phyloP scores from a whole-genome alignment of 2,888 invertebrate genomes.

The Dolichopus griseipennis region DNA sequence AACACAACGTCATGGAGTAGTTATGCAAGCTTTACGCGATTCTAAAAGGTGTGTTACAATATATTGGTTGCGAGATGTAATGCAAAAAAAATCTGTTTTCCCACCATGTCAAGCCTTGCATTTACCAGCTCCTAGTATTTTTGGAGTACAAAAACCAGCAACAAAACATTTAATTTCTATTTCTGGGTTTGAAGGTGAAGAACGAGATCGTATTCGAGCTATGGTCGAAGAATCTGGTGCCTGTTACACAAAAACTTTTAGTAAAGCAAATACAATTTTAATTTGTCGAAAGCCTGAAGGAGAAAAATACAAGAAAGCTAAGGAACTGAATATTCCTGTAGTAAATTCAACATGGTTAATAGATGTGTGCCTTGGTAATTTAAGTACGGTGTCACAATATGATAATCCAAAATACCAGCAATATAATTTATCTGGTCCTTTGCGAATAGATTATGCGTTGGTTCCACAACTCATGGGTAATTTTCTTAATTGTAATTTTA shows the following conservation, averaged over 20 bases:
- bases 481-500: not conserved
- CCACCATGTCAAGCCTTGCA: conserved; percentile 94
- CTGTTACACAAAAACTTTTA: conserved; percentile 67
- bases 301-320: conserved; percentile 77
- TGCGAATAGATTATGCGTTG: conserved; percentile 75
- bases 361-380: conserved; percentile 83
- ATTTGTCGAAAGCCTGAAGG: conserved; percentile 77
- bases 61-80: conserved; percentile 86
- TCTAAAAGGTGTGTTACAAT: conserved; percentile 69
- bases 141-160: conserved; percentile 61
- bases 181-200: conserved; percentile 85
- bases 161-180: conserved; percentile 70
- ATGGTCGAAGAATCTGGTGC: conserved; percentile 84
- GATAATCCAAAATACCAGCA: conserved; percentile 83
- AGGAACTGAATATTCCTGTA: conserved; percentile 84
- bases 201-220: conserved; percentile 67
- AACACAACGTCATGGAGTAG: conserved; percentile 82
- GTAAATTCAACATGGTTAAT: conserved; percentile 92
- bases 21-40: conserved; percentile 68
- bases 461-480: conserved; percentile 86
- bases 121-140: conserved; percentile 64
- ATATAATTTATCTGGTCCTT: conserved; percentile 68
- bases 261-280: conserved; percentile 68
- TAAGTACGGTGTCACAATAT: conserved; percentile 68
- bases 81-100: conserved; percentile 71